These are phyloP conservation scores for Aythya fuligula DNA, from an alignment of 2,797 vertebrate species.

Conservation along the genomic window DNA sequence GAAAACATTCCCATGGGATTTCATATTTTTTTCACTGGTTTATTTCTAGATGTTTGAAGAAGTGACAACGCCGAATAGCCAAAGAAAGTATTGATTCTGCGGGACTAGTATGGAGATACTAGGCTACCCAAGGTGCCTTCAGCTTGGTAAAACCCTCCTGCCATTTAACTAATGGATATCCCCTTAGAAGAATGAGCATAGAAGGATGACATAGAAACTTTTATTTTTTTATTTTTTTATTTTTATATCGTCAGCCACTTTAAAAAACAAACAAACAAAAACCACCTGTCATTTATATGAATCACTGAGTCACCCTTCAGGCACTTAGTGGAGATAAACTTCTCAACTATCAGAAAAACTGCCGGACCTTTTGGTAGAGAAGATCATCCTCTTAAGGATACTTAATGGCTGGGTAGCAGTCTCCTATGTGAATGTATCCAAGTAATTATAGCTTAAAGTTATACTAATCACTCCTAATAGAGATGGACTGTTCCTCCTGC, in stretches of 20 bases:
- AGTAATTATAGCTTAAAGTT: constrained; percentile 72
- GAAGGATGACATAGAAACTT: background rate
- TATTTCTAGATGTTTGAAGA: background rate
- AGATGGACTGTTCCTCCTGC: constrained; percentile 68
- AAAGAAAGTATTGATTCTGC: background rate
- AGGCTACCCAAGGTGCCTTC: background rate
- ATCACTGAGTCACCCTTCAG: background rate
- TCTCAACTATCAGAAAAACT: constrained; percentile 52
- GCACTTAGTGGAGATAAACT: constrained; percentile 26
- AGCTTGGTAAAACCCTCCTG: background rate
- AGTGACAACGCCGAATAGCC: background rate
- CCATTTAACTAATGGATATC: background rate
- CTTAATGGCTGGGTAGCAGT: constrained; percentile 49
- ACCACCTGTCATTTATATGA: background rate
- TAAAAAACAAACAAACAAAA: background rate
- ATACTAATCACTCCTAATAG: constrained; percentile 69
- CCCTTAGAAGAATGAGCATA: background rate
- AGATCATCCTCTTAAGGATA: constrained; percentile 69
- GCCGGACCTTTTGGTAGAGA: constrained; percentile 47
- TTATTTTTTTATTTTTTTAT: background rate
- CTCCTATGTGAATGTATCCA: constrained; percentile 55
- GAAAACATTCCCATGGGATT: background rate
- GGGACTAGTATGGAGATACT: background rate
- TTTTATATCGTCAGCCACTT: background rate
- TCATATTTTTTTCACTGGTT: background rate